These are phyloP conservation scores for Dinothrombium tinctorium DNA, from an alignment of 1,140 invertebrate species.

Conservation along the genomic window DNA sequence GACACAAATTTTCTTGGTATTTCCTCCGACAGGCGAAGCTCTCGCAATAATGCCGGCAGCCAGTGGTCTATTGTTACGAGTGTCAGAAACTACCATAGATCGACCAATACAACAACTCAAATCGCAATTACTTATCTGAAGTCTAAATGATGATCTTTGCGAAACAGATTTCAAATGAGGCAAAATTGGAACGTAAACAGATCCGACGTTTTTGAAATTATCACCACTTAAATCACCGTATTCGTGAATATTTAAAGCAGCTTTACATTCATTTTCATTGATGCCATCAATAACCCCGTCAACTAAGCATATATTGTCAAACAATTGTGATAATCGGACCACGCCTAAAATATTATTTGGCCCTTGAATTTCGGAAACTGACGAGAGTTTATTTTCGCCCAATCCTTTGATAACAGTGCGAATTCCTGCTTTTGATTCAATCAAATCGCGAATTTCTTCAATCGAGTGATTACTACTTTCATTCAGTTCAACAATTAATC, in stretches of 20 bases:
- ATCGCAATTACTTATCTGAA: constrained; percentile 8
- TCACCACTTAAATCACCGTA: constrained; percentile 14
- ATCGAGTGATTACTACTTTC: constrained; percentile 1
- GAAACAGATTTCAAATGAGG: not conserved
- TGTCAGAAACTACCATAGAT: constrained; percentile 3
- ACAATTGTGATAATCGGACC: constrained; percentile 7
- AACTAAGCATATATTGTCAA: constrained; percentile 5
- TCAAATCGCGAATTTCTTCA: constrained; percentile 5
- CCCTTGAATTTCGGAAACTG: not conserved
- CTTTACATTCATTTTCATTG: not conserved
- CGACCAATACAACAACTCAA: constrained; percentile 6
- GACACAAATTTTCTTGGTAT: constrained; percentile 10
- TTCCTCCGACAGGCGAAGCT: constrained; percentile 10
- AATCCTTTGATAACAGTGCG: constrained; percentile 10
- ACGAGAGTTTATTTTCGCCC: not conserved
- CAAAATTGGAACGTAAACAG: not conserved
- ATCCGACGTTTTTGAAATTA: constrained; percentile 4
- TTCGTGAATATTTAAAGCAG: constrained; percentile 12
- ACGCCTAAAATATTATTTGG: constrained; percentile 6
- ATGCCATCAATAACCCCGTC: constrained; percentile 12
- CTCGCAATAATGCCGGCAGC: constrained; percentile 10
- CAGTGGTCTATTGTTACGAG: not conserved
- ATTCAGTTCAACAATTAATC: constrained; percentile 4
- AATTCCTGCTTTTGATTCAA: constrained; percentile 6
- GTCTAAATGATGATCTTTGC: constrained; percentile 2